Base-by-base conservation (phyloP, 2,888 invertebrate species). In the Gerris lacustris region DNA sequence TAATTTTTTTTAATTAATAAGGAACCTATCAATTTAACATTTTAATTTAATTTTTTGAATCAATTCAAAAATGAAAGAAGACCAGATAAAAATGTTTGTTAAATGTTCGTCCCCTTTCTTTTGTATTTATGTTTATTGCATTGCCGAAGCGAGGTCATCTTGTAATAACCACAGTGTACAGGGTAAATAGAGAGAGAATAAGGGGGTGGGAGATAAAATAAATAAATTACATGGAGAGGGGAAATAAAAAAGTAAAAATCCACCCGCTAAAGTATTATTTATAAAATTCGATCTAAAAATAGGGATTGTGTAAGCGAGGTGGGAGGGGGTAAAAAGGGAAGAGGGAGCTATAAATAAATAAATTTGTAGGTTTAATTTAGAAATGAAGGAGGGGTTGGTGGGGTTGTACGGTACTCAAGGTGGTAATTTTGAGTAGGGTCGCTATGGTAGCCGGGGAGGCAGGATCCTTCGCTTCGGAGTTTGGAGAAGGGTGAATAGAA, bases 301-400 rank as follows among this genome's bases (percentile, higher is more conserved):
- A 55, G 15, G 55, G 55, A 55, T 11, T 31, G 31, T 31, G 31
- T 31, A 31, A 31, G 31, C 31, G 31, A 31, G 31, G 31, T 31
- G 62, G n/a, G 62, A 62, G 62, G 62, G 62, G n/a, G 62, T n/a
- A n/a, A 62, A n/a, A 62, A 62, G 62, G 62, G 9, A 31, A 7
- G 43, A 66, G 17, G 66, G 17, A 66, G 66, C 18, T 55, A 55
- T 55, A 55, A 55, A 55, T 55, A 55, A 55, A 55, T 55, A 55
- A 55, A 55, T 55, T 55, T 55, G 55, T 55, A 55, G 55, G 17
- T 66, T 17, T 66, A 31, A 31, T 66, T 17, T 18, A 66, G 17
- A 31, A 31, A 66, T 17, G 66, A 66, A 66, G 18, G 66, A 66
- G 66, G 66, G 66, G 17, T 17, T 66, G 66, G 11, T 9, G 17